Conservation (phyloP, 2,888 invertebrate species). For the Dorcus parallelipipedus region DNA sequence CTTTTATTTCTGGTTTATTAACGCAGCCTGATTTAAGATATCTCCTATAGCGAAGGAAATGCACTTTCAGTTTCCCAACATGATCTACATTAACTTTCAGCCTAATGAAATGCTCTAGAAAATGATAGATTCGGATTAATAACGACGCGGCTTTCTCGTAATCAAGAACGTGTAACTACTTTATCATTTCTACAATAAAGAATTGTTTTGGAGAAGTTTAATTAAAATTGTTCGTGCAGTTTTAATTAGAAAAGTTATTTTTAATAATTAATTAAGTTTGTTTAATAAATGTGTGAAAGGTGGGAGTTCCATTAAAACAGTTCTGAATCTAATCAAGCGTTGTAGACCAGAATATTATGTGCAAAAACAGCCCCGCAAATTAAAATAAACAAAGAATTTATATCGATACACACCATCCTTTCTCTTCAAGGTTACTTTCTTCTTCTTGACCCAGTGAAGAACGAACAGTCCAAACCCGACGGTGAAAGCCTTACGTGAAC, state of each 20-base stretch:
- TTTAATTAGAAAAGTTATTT: constrained; percentile 1
- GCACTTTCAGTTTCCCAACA: too few species aligned
- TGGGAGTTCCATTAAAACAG: not conserved
- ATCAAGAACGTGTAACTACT: too few species aligned
- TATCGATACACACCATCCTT: constrained; percentile 10
- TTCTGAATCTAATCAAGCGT: not conserved
- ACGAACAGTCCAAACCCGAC: constrained; percentile 31
- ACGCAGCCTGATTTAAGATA: not conserved
- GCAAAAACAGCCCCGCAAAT: not conserved
- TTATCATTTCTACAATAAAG: too few species aligned
- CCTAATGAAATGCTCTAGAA: too few species aligned
- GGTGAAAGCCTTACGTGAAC: constrained; percentile 35
- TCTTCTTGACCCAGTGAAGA: constrained; percentile 20
- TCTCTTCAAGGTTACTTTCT: constrained; percentile 22
- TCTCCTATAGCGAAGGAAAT: too few species aligned
- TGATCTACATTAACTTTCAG: too few species aligned
- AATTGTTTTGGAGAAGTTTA: not conserved
- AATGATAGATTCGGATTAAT: too few species aligned
- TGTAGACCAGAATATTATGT: constrained; percentile 1
- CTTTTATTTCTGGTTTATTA: not conserved
- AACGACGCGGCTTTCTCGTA: too few species aligned
- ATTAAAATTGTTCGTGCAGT: not conserved
- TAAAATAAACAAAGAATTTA: not conserved
- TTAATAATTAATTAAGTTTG: not conserved
- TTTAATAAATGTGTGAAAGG: too few species aligned